Percentiles rank a stretch among this genome's conserved stretches.
Conservation (phyloP, 2,888 invertebrate species). For the Alentia gelatinosa region DNA sequence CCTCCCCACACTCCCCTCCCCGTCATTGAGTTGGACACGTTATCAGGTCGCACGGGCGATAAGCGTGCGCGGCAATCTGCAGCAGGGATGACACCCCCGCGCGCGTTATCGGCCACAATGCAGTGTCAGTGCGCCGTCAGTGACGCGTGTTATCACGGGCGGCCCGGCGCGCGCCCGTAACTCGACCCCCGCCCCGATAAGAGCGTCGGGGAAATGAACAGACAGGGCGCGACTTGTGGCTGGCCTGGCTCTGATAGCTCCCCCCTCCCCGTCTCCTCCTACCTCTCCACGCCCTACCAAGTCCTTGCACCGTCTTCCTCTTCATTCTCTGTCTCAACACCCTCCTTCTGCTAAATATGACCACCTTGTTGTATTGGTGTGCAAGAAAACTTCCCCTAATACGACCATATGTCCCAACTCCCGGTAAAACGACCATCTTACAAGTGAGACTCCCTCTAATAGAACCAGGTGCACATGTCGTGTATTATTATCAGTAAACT, state of each 20-base stretch:
- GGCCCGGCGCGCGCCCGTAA: background rate
- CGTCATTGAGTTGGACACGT: background rate
- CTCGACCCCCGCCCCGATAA: background rate
- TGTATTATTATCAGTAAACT: no score
- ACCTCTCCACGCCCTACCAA: no score
- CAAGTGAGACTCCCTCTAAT: no score
- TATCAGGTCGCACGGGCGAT: background rate
- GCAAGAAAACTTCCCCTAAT: no score
- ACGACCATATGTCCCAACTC: no score
- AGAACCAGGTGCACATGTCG: no score
- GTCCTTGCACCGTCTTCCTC: no score
- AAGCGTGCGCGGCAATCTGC: background rate
- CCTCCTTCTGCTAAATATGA: no score
- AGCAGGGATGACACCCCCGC: background rate
- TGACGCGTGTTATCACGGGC: background rate
- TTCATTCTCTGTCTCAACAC: no score
- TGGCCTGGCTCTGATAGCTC: background rate
- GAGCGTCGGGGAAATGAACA: conserved; percentile 1
- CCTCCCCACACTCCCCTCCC: background rate
- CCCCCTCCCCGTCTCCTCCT: background rate
- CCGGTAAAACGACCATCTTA: no score
- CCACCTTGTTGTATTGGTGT: no score
- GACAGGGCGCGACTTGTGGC: background rate
- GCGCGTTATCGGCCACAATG: background rate
- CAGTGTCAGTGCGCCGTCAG: background rate